Percentiles rank a stretch among this genome's conserved stretches.
These are phyloP conservation scores for Philypnodon macrostomus DNA, from an alignment of 2,797 vertebrate genomes.

Conservation along the genomic window DNA sequence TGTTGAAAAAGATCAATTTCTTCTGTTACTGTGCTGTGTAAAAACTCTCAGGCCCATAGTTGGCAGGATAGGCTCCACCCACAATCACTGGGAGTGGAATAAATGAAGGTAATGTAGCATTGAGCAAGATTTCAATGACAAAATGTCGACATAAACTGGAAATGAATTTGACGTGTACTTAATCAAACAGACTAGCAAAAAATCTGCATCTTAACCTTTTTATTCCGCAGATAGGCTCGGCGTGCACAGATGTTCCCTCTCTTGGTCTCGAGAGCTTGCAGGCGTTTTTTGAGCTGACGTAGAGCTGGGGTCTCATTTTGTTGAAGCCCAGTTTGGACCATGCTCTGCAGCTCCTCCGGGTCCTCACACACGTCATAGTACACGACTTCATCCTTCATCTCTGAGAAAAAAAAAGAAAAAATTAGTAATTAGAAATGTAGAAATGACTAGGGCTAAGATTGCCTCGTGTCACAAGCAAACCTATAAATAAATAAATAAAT, in stretches of 20 bases:
- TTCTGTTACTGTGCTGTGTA: too few relatives aligned
- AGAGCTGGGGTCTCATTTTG: slow-evolving; percentile 52
- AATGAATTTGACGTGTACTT: too few relatives aligned
- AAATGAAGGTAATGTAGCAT: too few relatives aligned
- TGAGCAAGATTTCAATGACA: too few relatives aligned
- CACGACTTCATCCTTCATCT: slow-evolving; percentile 91
- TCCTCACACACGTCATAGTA: slow-evolving; percentile 93
- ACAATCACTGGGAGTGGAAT: too few relatives aligned
- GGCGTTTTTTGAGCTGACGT: slow-evolving; percentile 71
- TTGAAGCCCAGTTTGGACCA: slow-evolving; percentile 54
- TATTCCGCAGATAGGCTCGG: slow-evolving; percentile 88
- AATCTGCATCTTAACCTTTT: slow-evolving; percentile 74
- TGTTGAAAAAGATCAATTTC: too few relatives aligned
- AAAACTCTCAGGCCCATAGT: too few relatives aligned
- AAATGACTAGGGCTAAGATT: too few relatives aligned
- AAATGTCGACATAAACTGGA: too few relatives aligned
- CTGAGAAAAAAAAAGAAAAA: slow-evolving; percentile 61
- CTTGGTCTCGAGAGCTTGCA: slow-evolving; percentile 83
- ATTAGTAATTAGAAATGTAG: neutral
- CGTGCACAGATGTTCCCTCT: slow-evolving; percentile 85
- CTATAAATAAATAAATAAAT: too few relatives aligned
- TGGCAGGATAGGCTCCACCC: too few relatives aligned
- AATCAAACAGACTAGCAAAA: neutral
- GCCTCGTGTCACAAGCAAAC: too few relatives aligned
- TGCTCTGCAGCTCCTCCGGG: slow-evolving; percentile 82